Evolutionary conservation across 2,888 invertebrate genomes (phyloP).

Genomic region (Anorthoa munda): DNA sequence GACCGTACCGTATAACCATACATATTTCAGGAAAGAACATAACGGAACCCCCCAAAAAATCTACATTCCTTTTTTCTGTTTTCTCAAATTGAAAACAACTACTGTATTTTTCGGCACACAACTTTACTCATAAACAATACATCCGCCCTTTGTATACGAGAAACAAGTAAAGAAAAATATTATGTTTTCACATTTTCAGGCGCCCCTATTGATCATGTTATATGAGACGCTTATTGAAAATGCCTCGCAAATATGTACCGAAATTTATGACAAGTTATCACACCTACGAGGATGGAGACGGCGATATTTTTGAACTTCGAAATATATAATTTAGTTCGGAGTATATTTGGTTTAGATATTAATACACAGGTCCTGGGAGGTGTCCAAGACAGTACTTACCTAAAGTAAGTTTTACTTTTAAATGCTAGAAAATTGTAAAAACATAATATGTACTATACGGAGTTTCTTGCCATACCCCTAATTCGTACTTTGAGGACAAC

Average conservation of each 20-base stretch:
- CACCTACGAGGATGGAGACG: neutral
- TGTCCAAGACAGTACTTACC: too few species aligned
- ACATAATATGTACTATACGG: too few species aligned
- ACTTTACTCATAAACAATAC: conserved; percentile 43
- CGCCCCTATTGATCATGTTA: conserved; percentile 52
- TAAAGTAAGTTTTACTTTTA: too few species aligned
- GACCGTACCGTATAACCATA: neutral
- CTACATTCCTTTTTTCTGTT: neutral
- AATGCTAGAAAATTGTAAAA: too few species aligned
- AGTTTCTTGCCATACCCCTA: too few species aligned
- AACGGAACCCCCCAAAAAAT: neutral
- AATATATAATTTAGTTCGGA: too few species aligned
- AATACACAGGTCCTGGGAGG: too few species aligned
- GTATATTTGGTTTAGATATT: too few species aligned
- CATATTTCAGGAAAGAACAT: neutral
- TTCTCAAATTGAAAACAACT: conserved; percentile 18
- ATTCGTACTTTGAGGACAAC: too few species aligned
- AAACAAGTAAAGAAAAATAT: conserved; percentile 50
- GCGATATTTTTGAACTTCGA: conserved; percentile 5
- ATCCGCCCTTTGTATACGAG: conserved; percentile 20
- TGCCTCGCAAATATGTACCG: conserved; percentile 55
- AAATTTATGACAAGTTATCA: conserved; percentile 50
- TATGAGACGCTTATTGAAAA: conserved; percentile 62
- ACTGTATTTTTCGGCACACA: conserved; percentile 20
- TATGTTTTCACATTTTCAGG: conserved; percentile 42